Evolutionary conservation across 2,888 invertebrate genomes (phyloP).

Genomic region (Hirtodrosophila confusa): DNA sequence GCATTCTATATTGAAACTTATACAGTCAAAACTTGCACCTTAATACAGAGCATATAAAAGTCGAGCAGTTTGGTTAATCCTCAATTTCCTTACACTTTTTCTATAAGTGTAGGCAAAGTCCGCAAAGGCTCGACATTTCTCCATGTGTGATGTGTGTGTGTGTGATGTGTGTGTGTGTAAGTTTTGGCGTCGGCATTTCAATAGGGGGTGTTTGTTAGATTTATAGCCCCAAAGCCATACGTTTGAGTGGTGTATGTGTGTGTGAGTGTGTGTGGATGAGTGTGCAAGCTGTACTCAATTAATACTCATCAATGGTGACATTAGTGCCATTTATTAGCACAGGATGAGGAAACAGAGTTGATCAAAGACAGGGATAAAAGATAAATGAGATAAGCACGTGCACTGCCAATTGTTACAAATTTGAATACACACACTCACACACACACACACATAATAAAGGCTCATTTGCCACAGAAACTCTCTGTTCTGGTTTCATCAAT

Average conservation of each 20-base stretch:
- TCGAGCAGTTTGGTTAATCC: too few species aligned
- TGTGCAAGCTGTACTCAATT: slow-evolving; percentile 72
- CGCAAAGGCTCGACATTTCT: slow-evolving; percentile 34
- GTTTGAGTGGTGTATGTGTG: slow-evolving; percentile 18
- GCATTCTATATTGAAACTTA: too few species aligned
- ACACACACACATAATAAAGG: slow-evolving; percentile 46
- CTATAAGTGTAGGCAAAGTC: slow-evolving; percentile 36
- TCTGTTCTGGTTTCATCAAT: slow-evolving; percentile 43
- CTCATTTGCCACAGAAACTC: slow-evolving; percentile 32
- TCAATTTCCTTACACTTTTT: slow-evolving; percentile 2
- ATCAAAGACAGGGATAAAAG: slow-evolving; percentile 47
- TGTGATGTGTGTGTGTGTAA: slow-evolving; percentile 4
- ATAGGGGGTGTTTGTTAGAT: slow-evolving; percentile 59
- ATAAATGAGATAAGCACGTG: slow-evolving; percentile 70
- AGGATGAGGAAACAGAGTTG: slow-evolving; percentile 26
- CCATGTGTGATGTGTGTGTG: slow-evolving; percentile 7
- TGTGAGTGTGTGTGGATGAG: slow-evolving; percentile 11
- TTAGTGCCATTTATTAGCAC: slow-evolving; percentile 73
- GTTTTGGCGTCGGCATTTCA: slow-evolving; percentile 42
- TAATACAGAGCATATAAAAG: too few species aligned
- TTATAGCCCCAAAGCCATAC: slow-evolving; percentile 60
- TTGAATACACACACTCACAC: neutral
- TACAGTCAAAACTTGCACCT: too few species aligned
- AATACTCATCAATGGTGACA: slow-evolving; percentile 80
- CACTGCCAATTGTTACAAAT: slow-evolving; percentile 39